Percentiles rank a stretch among this genome's conserved stretches.
Evolutionary conservation across 2,797 vertebrate species (phyloP).

Genomic region (Luscinia megarhynchos): DNA sequence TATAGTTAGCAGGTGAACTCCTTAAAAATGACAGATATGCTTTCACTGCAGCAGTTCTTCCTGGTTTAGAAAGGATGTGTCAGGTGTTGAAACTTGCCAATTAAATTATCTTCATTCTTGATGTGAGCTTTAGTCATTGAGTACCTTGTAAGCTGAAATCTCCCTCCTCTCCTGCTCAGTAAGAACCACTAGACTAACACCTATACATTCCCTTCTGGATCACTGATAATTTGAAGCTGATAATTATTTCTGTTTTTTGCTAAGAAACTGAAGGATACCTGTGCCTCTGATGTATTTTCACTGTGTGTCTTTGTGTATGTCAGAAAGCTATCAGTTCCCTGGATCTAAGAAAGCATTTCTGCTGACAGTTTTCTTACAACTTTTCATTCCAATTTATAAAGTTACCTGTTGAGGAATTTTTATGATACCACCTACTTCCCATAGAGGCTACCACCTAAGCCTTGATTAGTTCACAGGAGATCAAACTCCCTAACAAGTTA

Average conservation of each 20-base stretch:
- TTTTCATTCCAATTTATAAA: constrained; percentile 67
- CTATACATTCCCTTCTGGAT: not conserved
- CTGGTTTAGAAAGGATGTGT: constrained; percentile 1
- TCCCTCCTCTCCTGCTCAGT: not conserved
- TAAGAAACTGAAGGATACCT: not conserved
- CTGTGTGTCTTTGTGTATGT: not conserved
- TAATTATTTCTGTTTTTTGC: not conserved
- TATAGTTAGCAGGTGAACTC: not conserved
- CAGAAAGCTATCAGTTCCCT: constrained; percentile 27
- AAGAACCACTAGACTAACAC: not conserved
- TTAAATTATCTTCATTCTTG: constrained; percentile 47
- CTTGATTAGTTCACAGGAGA: constrained; percentile 75
- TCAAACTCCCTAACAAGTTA: constrained; percentile 74
- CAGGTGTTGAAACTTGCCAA: constrained; percentile 26
- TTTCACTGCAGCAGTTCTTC: not conserved
- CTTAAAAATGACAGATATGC: not conserved
- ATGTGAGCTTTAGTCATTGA: constrained; percentile 21
- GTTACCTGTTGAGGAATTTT: constrained; percentile 62
- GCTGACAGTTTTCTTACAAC: constrained; percentile 36
- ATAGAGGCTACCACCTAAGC: constrained; percentile 56
- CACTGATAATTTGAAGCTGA: not conserved
- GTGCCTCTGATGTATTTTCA: constrained; percentile 3
- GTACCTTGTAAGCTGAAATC: not conserved
- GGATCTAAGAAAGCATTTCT: constrained; percentile 52
- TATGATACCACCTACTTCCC: constrained; percentile 45